Evolutionary conservation across 2,888 invertebrate species (phyloP).

Genomic region (Trypoxylon attenuatum): DNA sequence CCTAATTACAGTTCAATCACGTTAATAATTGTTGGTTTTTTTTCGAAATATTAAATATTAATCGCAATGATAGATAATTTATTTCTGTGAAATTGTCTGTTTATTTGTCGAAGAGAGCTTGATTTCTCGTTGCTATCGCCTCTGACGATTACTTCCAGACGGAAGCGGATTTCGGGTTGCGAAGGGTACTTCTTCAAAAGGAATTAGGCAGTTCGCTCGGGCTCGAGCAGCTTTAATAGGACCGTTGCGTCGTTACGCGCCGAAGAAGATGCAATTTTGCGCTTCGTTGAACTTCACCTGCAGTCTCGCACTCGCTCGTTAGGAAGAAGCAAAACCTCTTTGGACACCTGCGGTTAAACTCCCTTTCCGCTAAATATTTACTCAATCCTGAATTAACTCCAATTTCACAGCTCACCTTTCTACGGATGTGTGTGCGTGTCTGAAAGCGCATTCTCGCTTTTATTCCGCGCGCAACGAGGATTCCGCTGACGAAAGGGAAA

Average conservation of each 20-base stretch:
- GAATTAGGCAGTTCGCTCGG: conserved; percentile 23
- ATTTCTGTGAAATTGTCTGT: too few species aligned
- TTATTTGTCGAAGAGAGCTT: too few species aligned
- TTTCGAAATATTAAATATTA: too few species aligned
- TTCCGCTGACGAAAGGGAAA: too few species aligned
- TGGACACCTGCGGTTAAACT: conserved; percentile 28
- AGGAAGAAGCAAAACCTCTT: conserved; percentile 16
- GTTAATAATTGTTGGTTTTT: too few species aligned
- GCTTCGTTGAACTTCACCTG: conserved; percentile 61
- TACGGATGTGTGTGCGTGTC: too few species aligned
- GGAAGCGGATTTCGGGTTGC: conserved; percentile 21
- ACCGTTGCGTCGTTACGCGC: conserved; percentile 40
- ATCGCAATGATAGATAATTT: too few species aligned
- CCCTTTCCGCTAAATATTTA: conserved; percentile 15
- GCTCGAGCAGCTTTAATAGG: conserved; percentile 45
- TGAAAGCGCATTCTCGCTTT: too few species aligned
- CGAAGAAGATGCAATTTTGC: conserved; percentile 60
- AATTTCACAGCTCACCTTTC: background rate
- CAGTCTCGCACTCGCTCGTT: conserved; percentile 19
- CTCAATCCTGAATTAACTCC: background rate
- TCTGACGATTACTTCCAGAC: too few species aligned
- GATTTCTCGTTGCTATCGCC: too few species aligned
- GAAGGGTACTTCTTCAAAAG: conserved; percentile 36
- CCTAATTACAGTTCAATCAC: too few species aligned
- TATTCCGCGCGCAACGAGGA: background rate